Percentiles rank a stretch among this genome's conserved stretches.
phyloP scores from a whole-genome alignment of 2,888 invertebrate species.

The Drosophila conformis region DNA sequence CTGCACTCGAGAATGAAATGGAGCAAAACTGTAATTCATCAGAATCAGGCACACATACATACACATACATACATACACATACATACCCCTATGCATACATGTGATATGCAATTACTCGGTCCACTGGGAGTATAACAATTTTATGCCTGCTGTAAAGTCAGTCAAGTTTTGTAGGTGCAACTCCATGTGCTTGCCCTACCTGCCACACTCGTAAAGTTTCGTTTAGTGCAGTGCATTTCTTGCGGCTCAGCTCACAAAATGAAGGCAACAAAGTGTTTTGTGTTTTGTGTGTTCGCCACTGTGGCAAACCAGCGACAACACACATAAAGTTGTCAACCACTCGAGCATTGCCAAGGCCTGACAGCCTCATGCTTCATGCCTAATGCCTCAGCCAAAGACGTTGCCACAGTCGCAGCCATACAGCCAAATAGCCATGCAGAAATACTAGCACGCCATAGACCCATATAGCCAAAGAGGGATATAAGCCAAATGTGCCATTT shows the following conservation, averaged over 20 bases:
- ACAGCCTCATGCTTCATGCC: slow-evolving; percentile 18
- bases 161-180: slow-evolving; percentile 17
- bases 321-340: slow-evolving; percentile 72
- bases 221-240: slow-evolving; percentile 51
- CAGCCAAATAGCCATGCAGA: slow-evolving; percentile 2
- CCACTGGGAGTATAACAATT: slow-evolving; percentile 32
- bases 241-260: slow-evolving; percentile 46
- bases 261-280: slow-evolving; percentile 78
- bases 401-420: slow-evolving; percentile 4
- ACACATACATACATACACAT: neutral
- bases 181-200: neutral
- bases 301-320: slow-evolving; percentile 67
- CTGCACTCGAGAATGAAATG: slow-evolving; percentile 4
- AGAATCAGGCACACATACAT: neutral
- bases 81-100: neutral
- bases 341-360: slow-evolving; percentile 51
- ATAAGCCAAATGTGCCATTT: slow-evolving; percentile 77
- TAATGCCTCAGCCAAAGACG: slow-evolving; percentile 5
- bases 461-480: slow-evolving; percentile 7
- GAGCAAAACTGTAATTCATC: slow-evolving; percentile 53
- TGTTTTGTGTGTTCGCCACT: slow-evolving; percentile 53
- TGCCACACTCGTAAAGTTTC: slow-evolving; percentile 47
- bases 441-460: neutral
- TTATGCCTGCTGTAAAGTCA: slow-evolving; percentile 52
- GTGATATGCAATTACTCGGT: neutral